Base-by-base conservation (phyloP, 2,888 invertebrate genomes). In the Ptychoptera contaminata region DNA sequence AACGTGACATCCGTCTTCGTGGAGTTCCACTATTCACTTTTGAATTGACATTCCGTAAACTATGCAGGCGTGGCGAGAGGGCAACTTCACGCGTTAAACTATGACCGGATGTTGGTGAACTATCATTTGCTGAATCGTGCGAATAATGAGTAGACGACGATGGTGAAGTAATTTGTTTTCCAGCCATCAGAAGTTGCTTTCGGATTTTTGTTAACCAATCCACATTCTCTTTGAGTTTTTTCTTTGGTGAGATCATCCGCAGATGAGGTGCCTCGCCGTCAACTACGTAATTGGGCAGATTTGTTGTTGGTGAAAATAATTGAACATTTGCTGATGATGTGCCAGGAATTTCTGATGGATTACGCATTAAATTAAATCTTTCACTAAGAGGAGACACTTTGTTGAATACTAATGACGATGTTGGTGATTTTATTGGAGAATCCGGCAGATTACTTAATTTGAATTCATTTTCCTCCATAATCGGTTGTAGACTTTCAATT, bases 231-330 rank as follows among this genome's bases (percentile, higher is more conserved):
- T 71, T 74, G 30, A 68, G 68, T 50, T 71, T 71, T 47, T 77
- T 77, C 30, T 71, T 72, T 0, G 84, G 83, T 0, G 84, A 83
- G 69, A 76, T 76, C 8, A 61, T 56, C 35, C 73, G 65, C 43
- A 82, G 58, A 59, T 85, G 85, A 0, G 86, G 86, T 0, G 85
- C 85, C 34, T 77, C 77, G 1, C 86, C 86, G 53, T 79, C 77
- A 11, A 78, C 52, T 0, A 83, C 82, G 54, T 72, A 87, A 64
- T 87, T 80, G 0, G 87, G 87, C 48, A 87, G 60, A 58, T 84
- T 77, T 12, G 71, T 69, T 0, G 81, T 81, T 0, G 82, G 81
- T 2, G 81, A 76, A 40, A 67, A 67, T 56, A 51, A 62, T 49
- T 38, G 44, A 34, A 58, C 50, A 49, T 62, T 59, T 5, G 49